Percentiles rank a stretch among this genome's conserved stretches.
Conservation (phyloP, 2,797 vertebrate genomes). For the Sphaeramia orbicularis region DNA sequence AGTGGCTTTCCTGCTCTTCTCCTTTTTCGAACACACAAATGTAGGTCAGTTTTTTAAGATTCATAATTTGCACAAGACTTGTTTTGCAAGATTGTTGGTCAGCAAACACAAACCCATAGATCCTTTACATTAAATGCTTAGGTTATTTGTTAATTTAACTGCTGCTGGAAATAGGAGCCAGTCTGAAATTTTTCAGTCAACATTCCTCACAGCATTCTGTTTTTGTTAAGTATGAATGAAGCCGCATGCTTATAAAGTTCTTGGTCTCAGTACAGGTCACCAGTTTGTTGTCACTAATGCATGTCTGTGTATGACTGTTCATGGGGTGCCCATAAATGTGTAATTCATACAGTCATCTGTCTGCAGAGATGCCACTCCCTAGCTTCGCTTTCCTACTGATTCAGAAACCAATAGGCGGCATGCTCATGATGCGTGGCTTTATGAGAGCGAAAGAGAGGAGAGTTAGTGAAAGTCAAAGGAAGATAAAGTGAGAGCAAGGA, state of each 20-base stretch:
- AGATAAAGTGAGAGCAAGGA: slow-evolving; percentile 57
- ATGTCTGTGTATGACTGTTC: slow-evolving; percentile 15
- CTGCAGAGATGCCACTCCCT: slow-evolving; percentile 71
- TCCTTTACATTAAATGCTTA: slow-evolving; percentile 35
- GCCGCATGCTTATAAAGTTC: slow-evolving; percentile 7
- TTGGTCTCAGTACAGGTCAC: slow-evolving; percentile 1
- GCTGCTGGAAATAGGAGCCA: neutral
- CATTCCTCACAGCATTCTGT: neutral
- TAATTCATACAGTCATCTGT: slow-evolving; percentile 27
- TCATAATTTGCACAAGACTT: slow-evolving; percentile 38
- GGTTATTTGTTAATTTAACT: slow-evolving; percentile 33
- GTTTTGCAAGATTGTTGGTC: slow-evolving; percentile 25
- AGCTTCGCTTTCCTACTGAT: slow-evolving; percentile 47
- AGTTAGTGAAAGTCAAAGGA: slow-evolving; percentile 48
- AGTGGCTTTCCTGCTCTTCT: slow-evolving; percentile 35
- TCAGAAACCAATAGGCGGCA: slow-evolving; percentile 74
- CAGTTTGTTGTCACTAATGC: slow-evolving; percentile 21
- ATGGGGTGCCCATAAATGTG: slow-evolving; percentile 24
- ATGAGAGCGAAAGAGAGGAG: slow-evolving; percentile 63
- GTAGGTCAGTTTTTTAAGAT: slow-evolving; percentile 37
- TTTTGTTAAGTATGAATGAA: slow-evolving; percentile 22
- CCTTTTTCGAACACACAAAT: slow-evolving; percentile 38
- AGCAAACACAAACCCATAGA: slow-evolving; percentile 25
- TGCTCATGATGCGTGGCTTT: slow-evolving; percentile 70
- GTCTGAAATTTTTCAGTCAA: slow-evolving; percentile 10